A percentile compares a stretch with the other conserved stretches of the same genome.
phyloP scores from a whole-genome alignment of 2,888 invertebrate genomes.

The Folsomia manolachei region DNA sequence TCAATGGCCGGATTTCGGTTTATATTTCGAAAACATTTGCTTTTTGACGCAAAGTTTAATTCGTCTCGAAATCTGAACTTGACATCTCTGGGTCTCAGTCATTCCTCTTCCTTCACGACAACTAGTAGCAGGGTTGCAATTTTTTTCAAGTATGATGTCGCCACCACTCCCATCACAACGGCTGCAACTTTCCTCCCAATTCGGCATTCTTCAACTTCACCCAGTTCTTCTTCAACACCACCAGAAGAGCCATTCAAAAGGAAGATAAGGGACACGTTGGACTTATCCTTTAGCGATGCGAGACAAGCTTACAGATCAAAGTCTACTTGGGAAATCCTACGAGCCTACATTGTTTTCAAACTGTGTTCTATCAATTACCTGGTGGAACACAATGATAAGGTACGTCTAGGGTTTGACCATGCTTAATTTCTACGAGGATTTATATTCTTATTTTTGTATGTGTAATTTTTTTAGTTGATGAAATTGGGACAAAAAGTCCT shows the following conservation, averaged over 20 bases:
- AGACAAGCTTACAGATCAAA: slow-evolving; percentile 89
- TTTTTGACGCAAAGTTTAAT: background rate
- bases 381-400: slow-evolving; percentile 90
- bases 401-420: too few relatives aligned
- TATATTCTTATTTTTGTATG: too few relatives aligned
- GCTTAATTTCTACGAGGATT: too few relatives aligned
- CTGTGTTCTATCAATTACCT: slow-evolving; percentile 82
- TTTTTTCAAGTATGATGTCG: background rate
- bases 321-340: slow-evolving; percentile 83
- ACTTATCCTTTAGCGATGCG: slow-evolving; percentile 82
- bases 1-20: background rate
- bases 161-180: background rate
- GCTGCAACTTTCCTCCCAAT: too few relatives aligned
- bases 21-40: background rate
- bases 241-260: slow-evolving; percentile 9
- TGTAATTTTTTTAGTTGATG: slow-evolving; percentile 74
- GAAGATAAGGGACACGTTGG: slow-evolving; percentile 65
- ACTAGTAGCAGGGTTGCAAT: background rate
- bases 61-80: background rate
- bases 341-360: slow-evolving; percentile 87
- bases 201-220: too few relatives aligned
- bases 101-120: background rate
- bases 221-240: background rate
- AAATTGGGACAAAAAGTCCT: slow-evolving; percentile 70
- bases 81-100: background rate